Conservation (phyloP, 2,888 invertebrate genomes). For the Alloplasta piceator region DNA sequence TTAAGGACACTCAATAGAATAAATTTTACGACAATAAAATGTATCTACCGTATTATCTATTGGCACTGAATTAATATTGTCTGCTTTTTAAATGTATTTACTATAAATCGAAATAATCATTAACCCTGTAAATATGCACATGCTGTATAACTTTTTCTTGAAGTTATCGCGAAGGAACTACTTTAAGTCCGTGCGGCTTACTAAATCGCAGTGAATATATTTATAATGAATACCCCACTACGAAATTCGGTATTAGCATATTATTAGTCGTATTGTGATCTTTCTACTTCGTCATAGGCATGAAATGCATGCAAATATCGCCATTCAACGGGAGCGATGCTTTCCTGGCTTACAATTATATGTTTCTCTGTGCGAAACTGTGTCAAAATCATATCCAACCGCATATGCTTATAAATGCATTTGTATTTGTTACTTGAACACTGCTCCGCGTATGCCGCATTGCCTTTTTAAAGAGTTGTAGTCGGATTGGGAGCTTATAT, state of each 20-base stretch:
- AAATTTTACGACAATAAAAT: too few species aligned
- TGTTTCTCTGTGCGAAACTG: constrained; percentile 23
- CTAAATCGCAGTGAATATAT: not conserved
- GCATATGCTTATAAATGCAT: not conserved
- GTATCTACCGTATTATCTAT: too few species aligned
- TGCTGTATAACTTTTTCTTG: too few species aligned
- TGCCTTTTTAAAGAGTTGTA: constrained; percentile 55
- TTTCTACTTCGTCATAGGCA: not conserved
- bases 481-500: constrained; percentile 63
- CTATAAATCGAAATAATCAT: too few species aligned
- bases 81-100: too few species aligned
- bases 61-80: too few species aligned
- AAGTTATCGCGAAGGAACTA: too few species aligned
- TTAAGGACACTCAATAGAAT: too few species aligned
- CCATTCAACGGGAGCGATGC: constrained; percentile 14
- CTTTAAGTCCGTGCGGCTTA: too few species aligned
- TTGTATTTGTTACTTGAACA: not conserved
- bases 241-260: not conserved
- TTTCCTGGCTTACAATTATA: constrained; percentile 9
- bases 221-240: not conserved
- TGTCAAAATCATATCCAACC: constrained; percentile 21
- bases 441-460: not conserved
- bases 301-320: not conserved
- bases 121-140: too few species aligned
- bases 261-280: not conserved